Evolutionary conservation across 2,113 vertebrate species (phyloP), one percentile per base, ranked within the genome.

Genomic region (Crotalus helleri): DNA sequence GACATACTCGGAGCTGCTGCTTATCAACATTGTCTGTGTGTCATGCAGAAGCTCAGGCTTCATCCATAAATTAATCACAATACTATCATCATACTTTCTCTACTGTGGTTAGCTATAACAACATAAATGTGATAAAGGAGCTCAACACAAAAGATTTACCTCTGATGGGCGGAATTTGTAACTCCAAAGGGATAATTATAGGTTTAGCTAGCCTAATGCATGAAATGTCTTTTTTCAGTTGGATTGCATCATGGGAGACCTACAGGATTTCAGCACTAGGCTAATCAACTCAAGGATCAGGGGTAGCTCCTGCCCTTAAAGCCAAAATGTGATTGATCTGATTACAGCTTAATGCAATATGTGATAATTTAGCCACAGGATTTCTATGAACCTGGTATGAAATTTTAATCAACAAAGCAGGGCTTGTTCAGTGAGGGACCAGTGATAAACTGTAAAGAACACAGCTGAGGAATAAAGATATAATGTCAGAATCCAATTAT

Each of bases 1-100:
- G 15, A 5, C 0, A 0, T 8, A 15, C 85, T 55, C n/a, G 5
- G 87, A 55, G 33, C 15, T 55, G n/a, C 61, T 33, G 0, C 0
- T n/a, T 0, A 33, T 19, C 1, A 19, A 29, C 4, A 19, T 44
- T 54, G 29, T 10, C 29, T 49, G 85, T 29, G 17, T 19, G 1
- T 49, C 0, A 2, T 19, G 2, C 21, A 11, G 4, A 53, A 21
- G 21, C 1, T 39, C 29, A 69, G 1, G n/a, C 46, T 39, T 39
- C 21, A 39, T 53, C 58, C 46, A 3, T 39, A 12, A 9, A 11
- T 4, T 4, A 0, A 53, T 53, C 88, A 33, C 21, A 53, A 46
- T 64, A 29, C 61, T 61, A 44, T 0, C 5, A 59, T 88, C 53
- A n/a, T 10, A 5, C n/a, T 15, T 54, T 11, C 53, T 61, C 46